These are phyloP conservation scores for Drosophila siamana DNA, from an alignment of 2,888 invertebrate genomes.

Conservation along the genomic window DNA sequence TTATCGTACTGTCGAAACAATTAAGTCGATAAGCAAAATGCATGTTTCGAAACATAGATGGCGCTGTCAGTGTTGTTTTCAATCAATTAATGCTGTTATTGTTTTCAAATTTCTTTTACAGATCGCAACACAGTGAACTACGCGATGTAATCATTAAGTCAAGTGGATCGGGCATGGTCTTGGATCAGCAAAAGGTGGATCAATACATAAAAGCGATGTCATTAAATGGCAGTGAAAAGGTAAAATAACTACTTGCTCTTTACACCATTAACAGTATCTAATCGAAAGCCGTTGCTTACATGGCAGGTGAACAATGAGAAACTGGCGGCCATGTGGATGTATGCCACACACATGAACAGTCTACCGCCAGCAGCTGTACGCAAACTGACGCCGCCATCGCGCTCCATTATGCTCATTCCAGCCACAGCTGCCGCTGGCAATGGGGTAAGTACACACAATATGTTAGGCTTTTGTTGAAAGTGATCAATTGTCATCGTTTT, in stretches of 20 bases:
- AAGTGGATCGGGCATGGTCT: slow-evolving; percentile 67
- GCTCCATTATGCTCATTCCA: slow-evolving; percentile 84
- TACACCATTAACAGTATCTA: not conserved
- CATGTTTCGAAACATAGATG: slow-evolving; percentile 13
- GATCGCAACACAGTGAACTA: slow-evolving; percentile 66
- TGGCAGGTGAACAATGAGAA: slow-evolving; percentile 79
- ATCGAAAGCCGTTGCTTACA: not conserved
- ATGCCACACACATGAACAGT: slow-evolving; percentile 75
- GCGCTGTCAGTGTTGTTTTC: slow-evolving; percentile 23
- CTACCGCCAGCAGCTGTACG: slow-evolving; percentile 59
- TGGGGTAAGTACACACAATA: slow-evolving; percentile 60
- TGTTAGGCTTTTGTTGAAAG: not conserved
- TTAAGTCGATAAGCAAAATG: not conserved
- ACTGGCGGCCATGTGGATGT: slow-evolving; percentile 83
- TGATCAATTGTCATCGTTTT: slow-evolving; percentile 16
- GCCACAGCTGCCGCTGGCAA: slow-evolving; percentile 75
- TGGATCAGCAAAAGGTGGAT: slow-evolving; percentile 83
- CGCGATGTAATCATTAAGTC: slow-evolving; percentile 77
- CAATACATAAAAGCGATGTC: slow-evolving; percentile 84
- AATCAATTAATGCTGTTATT: not conserved
- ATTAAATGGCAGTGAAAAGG: slow-evolving; percentile 78
- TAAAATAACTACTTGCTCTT: slow-evolving; percentile 32
- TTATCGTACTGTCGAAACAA: no score
- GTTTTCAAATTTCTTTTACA: slow-evolving; percentile 30
- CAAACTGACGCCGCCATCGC: slow-evolving; percentile 60